Evolutionary conservation across 1,140 invertebrate genomes (phyloP), one percentile per base, ranked within the genome.

Genomic region (Heliconius nattereri): DNA sequence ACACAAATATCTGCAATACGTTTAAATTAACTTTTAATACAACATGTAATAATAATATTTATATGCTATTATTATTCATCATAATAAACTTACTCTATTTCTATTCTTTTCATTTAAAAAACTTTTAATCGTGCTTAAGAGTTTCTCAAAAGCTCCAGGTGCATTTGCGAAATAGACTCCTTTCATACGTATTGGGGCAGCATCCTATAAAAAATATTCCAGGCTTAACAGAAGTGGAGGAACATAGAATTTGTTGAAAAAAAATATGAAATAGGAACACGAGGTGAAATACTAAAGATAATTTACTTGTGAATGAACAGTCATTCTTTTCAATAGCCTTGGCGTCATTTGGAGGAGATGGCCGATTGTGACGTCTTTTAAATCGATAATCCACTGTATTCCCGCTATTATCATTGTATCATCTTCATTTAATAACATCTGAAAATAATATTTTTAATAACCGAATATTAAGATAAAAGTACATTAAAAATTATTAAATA

Each of bases 121-220:
- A 11, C 81, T 79, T 80, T 94, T 95, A 35, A 95, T 90, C 13
- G 94, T 77, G 74, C 92, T 92, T 72, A 95, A 94, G 19, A 95
- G 54, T 3, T 91, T 90, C 71, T 95, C 93, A 83, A 95, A 95
- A 2, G 90, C 92, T 8, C 89, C 75, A 11, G 94, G 94, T 7
- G 93, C 88, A 84, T 96, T 96, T 37, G 96, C 79, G 13, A 96
- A 93, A 81, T 96, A 95, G 23, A 95, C 94, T 7, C 86, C 92
- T 87, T 95, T 96, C 81, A 96, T 91, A 73, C 95, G 92, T 1
- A 95, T 84, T 7, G 96, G 96, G 77, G 95, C 84, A n/a, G 91
- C 95, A 82, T 96, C 95, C 89, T 96, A 90, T 54, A 88, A 84
- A 16, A 45, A 79, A 70, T 11, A 20, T 26, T 23, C 54, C 9